Evolutionary conservation across 2,113 vertebrate genomes (phyloP).

Genomic region (Erythrocebus patas): DNA sequence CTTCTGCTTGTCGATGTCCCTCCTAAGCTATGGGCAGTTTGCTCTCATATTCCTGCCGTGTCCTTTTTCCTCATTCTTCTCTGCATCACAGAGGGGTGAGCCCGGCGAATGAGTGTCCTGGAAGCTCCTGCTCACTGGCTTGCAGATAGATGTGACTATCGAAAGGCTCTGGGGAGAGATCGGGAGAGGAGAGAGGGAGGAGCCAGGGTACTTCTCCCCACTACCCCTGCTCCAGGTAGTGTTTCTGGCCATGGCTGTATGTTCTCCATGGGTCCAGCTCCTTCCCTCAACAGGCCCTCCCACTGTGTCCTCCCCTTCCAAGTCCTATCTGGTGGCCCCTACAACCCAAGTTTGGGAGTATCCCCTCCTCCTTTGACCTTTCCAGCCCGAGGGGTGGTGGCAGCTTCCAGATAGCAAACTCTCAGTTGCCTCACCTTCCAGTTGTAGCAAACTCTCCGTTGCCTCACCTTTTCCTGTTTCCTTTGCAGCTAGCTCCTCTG

Average conservation of each 20-base stretch:
- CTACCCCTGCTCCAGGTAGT: not conserved
- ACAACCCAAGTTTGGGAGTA: not conserved
- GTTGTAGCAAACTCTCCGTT: too few relatives aligned
- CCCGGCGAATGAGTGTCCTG: too few relatives aligned
- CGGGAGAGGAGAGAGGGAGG: not conserved
- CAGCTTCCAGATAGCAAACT: not conserved
- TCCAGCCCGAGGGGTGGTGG: not conserved
- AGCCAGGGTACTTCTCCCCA: not conserved
- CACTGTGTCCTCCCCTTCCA: not conserved
- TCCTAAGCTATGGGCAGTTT: not conserved
- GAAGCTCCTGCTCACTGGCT: not conserved
- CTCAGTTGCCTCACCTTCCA: not conserved
- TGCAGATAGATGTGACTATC: not conserved
- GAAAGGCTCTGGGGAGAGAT: not conserved
- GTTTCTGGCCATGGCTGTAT: not conserved
- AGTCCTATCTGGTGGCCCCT: not conserved
- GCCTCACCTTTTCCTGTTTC: not conserved
- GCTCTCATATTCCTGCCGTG: not conserved
- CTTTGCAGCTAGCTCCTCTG: not conserved
- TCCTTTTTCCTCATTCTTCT: not conserved
- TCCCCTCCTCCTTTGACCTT: not conserved
- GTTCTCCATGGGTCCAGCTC: not conserved
- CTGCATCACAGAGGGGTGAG: not conserved
- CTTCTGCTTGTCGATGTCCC: not conserved
- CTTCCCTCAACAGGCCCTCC: rapidly evolving